Evolutionary conservation across 2,888 invertebrate genomes (phyloP), one percentile per base, ranked within the genome.

Genomic region (Lithodes maja): DNA sequence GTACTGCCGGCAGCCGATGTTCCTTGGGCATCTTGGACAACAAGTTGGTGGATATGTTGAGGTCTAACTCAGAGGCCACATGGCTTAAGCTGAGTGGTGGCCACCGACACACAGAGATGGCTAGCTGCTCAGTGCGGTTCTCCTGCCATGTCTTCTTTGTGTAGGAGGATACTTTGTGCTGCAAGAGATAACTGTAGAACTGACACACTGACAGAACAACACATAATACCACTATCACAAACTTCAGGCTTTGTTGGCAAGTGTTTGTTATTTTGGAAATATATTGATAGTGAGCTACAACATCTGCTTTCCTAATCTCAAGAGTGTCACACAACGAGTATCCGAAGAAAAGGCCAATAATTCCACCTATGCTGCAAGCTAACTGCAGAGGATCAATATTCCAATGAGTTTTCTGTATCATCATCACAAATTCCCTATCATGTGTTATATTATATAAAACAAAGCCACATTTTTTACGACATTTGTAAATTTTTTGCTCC

Each of bases 321-420:
- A 85, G n/a, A 49, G 78, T 9, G 3, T 80, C 69, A 69, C 69
- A 80, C 9, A 80, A 9, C 9, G 86, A 86, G 33, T 54, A 86
- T 33, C 86, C 86, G 2, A 86, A 71, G n/a, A 80, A 86, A 5
- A 86, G 74, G 1, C 86, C 86, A 71, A 79, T n/a, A 7, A 80
- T 80, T 71, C 86, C 86, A 53, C 86, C 86, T 50, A 86, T 69
- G 17, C 53, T 80, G 61, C 71, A 86, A 2, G 54, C 74, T 49
- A 87, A 77, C 52, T 52, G 77, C 7, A 83, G 75, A 17, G 55
- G 1, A 53, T 83, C 68, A 55, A 49, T n/a, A n/a, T 81, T 81
- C 50, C 52, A 83, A 52, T 87, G 55, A 17, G 54, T 75, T 1
- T 82, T 7, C 7, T 87, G 52, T 52, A 87, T 71, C 33, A 3